Evolutionary conservation across 2,888 invertebrate genomes (phyloP), one percentile per base, ranked within the genome.

Genomic region (Caenorhabditis imperialis): DNA sequence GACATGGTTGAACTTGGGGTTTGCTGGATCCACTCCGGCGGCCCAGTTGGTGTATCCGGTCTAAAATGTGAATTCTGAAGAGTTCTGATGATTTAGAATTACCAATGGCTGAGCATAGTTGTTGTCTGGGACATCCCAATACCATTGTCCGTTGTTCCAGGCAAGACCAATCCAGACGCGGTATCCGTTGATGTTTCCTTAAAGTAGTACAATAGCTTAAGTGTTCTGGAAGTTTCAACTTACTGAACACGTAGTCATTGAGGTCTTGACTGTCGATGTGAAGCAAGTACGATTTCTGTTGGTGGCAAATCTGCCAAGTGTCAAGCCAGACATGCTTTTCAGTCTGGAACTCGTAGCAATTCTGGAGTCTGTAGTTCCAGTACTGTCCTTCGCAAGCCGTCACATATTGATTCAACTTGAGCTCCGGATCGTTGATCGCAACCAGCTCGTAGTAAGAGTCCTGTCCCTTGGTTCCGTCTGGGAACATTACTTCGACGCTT

Each of bases 101-200:
- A 70, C 75, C 67, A 76, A 55, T 48, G 76, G 76, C 42, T 69
- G 69, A 27, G 57, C 42, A 22, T 22, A 25, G 38, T 73, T 78
- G 10, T 60, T 63, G 37, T 75, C 69, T 22, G 80, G 81, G 38
- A 77, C 81, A 55, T 81, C 82, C 81, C 79, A 79, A n/a, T 60
- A 60, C 82, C 82, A 82, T 14, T 63, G 40, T 8, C 72, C 65
- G n/a, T 61, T 61, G 40, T 61, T 65, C 35, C 50, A 63, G 14
- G 61, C 69, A 12, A 82, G 67, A 8, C 82, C 82, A 35, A 82
- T 75, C 82, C 82, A 82, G 22, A 40, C 55, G 1, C 40, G 47
- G 16, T 63, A 65, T 27, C 45, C 42, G 5, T 48, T 8, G 8
- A 60, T n/a, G 61, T 74, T 75, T 37, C 47, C 75, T 77, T 14